Evolutionary conservation across 2,797 vertebrate genomes (phyloP).

Genomic region (Gastrophryne carolinensis): DNA sequence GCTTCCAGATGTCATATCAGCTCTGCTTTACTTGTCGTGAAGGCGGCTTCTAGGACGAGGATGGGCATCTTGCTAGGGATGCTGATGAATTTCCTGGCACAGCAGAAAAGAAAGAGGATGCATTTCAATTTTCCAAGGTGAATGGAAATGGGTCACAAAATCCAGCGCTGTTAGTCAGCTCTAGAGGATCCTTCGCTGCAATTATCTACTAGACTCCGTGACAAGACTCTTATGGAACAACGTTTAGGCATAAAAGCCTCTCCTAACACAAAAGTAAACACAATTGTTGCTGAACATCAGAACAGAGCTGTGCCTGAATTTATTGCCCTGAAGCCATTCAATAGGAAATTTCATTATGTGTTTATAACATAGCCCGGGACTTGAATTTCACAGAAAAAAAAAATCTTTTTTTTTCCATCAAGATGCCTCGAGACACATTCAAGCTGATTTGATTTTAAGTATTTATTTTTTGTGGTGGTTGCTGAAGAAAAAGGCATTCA

Average conservation of each 20-base stretch:
- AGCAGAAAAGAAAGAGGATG: slow-evolving; percentile 33
- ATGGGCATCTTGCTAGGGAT: slow-evolving; percentile 59
- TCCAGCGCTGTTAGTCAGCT: slow-evolving; percentile 42
- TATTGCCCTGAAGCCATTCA: slow-evolving; percentile 46
- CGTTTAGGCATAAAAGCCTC: slow-evolving; percentile 52
- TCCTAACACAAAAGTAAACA: slow-evolving; percentile 35
- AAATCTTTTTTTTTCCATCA: slow-evolving; percentile 47
- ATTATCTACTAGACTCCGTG: slow-evolving; percentile 14
- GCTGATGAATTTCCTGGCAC: slow-evolving; percentile 58
- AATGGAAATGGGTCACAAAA: slow-evolving; percentile 52
- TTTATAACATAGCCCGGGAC: slow-evolving; percentile 9
- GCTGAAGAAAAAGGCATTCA: slow-evolving; percentile 30
- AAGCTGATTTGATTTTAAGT: not conserved
- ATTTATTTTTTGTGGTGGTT: not conserved
- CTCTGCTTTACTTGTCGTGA: slow-evolving; percentile 63
- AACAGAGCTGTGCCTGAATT: slow-evolving; percentile 43
- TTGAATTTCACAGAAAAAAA: slow-evolving; percentile 38
- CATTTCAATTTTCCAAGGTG: slow-evolving; percentile 56
- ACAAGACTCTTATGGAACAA: not conserved
- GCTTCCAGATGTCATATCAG: slow-evolving; percentile 62
- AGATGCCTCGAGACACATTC: not conserved
- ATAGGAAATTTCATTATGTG: slow-evolving; percentile 50
- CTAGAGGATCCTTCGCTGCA: not conserved
- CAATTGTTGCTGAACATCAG: slow-evolving; percentile 4
- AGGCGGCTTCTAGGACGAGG: slow-evolving; percentile 63